Base-by-base conservation (phyloP, 2,888 invertebrate species). In the Danaus chrysippus region DNA sequence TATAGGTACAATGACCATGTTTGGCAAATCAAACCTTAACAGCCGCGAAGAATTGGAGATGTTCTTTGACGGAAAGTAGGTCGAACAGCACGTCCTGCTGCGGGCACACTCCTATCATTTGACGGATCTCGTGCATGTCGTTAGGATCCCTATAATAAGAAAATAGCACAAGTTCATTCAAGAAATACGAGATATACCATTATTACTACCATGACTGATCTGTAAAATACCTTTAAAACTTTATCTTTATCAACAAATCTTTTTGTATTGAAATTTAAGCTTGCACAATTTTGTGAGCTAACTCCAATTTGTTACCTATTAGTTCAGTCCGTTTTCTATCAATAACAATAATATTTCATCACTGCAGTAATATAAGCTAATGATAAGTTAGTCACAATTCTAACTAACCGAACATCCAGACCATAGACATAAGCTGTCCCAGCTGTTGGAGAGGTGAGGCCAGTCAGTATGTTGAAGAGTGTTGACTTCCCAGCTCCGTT, bases 401-500 rank as follows among this genome's bases (percentile, higher is more conserved):
- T 34, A 46, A 58, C 81, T 78, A 73, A 93, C 91, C 94, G 91
- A 55, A 95, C 94, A 77, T 96, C 95, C 74, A 95, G 91, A 10
- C 95, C 95, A 74, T 95, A 95, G 23, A 96, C 93, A 70, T 94
- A 93, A 0, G 95, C 95, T 0, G 94, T 94, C 0, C 95, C 95
- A 65, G 93, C 92, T 0, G 94, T 93, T 0, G 96, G 95, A 1
- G 94, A 87, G 0, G 95, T 95, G n/a, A 95, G 79, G 0, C 97
- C 97, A 2, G 96, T 96, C 15, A 97, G 83, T 69, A 97, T 96
- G 73, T 96, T 96, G 78, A 97, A 95, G 10, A 96, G 87, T 0
- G 96, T 96, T 0, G 96, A 96, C 83, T 97, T 97, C 6, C 97
- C 97, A 44, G 97, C 96, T 0, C 96, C 96, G 75, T 97, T 97